Evolutionary conservation across 1,140 invertebrate genomes (phyloP).

Genomic region (Listronotus oregonensis): DNA sequence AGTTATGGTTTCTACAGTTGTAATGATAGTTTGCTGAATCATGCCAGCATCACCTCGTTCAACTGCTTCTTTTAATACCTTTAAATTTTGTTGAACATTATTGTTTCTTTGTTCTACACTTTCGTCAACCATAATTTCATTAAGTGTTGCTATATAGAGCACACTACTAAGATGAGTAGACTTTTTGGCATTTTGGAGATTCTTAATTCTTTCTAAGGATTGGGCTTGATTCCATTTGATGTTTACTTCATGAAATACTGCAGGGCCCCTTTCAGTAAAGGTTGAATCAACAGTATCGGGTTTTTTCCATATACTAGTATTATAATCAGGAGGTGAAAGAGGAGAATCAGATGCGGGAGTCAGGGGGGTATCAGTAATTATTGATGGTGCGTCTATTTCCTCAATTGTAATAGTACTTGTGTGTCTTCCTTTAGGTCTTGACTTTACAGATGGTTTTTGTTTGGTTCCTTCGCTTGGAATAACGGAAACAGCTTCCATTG

Average conservation of each 20-base stretch:
- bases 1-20: constrained; percentile 77
- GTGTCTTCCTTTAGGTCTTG: constrained; percentile 45
- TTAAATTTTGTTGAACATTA: constrained; percentile 63
- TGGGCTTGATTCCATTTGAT: constrained; percentile 52
- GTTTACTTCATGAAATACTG: constrained; percentile 44
- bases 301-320: constrained; percentile 27
- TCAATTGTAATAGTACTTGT: constrained; percentile 56
- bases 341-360: constrained; percentile 51
- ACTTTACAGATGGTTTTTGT: constrained; percentile 35
- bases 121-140: constrained; percentile 61
- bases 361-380: constrained; percentile 55
- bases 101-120: constrained; percentile 60
- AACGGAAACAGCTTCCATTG: not conserved
- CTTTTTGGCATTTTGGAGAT: constrained; percentile 59
- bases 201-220: constrained; percentile 61
- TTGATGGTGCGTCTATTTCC: constrained; percentile 54
- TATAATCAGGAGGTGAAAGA: constrained; percentile 42
- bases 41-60: constrained; percentile 64
- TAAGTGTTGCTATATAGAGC: constrained; percentile 64
- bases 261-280: constrained; percentile 32
- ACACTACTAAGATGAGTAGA: constrained; percentile 62
- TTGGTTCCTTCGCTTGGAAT: constrained; percentile 21
- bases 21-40: constrained; percentile 72
- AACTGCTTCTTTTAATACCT: constrained; percentile 66
- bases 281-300: constrained; percentile 13